A percentile compares a stretch with the other conserved stretches of the same genome.
Evolutionary conservation across 2,113 vertebrate species (phyloP).

Genomic region (Ictalurus furcatus): DNA sequence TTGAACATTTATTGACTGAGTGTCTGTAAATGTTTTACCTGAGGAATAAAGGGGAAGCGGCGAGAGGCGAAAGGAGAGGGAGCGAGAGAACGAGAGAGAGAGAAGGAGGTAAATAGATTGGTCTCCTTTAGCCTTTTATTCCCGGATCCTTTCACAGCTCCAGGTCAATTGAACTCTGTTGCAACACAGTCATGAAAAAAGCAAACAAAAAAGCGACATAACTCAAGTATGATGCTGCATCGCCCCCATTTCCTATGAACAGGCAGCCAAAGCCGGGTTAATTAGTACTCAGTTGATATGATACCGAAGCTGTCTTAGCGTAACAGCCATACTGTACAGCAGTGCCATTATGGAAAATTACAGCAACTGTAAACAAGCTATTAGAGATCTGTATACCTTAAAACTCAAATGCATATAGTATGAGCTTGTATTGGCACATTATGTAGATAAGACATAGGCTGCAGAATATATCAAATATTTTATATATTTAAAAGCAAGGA

Average conservation of each 20-base stretch:
- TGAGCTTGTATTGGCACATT: background rate
- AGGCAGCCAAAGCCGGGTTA: conserved; percentile 15
- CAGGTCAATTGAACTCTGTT: conserved; percentile 49
- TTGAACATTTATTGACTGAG: conserved; percentile 55
- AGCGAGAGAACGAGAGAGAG: conserved; percentile 15
- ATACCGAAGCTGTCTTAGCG: conserved; percentile 1
- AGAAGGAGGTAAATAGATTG: conserved; percentile 33
- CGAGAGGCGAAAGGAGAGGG: conserved; percentile 44
- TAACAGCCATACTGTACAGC: conserved; percentile 25
- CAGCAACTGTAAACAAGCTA: conserved; percentile 32
- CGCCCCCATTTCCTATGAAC: conserved; percentile 22
- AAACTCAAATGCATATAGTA: background rate
- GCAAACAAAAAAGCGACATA: conserved; percentile 24
- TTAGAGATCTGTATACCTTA: background rate
- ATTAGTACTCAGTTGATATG: conserved; percentile 19
- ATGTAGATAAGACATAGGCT: background rate
- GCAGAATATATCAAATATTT: background rate
- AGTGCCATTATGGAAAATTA: conserved; percentile 28
- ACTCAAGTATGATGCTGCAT: conserved; percentile 14
- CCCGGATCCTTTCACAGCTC: conserved; percentile 40
- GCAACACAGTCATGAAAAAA: conserved; percentile 44
- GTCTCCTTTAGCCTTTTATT: conserved; percentile 41
- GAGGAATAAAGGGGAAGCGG: conserved; percentile 49
- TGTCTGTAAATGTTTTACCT: conserved; percentile 55
- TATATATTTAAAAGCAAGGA: background rate